A percentile compares a stretch with the other conserved stretches of the same genome.
Evolutionary conservation across 2,888 invertebrate genomes (phyloP).

Genomic region (Actias luna): DNA sequence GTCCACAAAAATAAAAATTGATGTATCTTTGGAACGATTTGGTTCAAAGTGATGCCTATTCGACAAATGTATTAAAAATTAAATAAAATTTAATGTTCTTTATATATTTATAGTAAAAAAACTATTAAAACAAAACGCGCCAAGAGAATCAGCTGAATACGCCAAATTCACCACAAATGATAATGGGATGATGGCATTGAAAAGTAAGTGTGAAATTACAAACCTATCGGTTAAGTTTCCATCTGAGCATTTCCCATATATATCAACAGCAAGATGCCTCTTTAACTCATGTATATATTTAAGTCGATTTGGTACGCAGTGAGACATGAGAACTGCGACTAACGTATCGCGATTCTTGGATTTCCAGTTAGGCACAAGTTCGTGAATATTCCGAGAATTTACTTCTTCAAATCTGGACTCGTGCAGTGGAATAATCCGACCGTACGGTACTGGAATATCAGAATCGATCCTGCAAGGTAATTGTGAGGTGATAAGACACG

Average conservation of each 20-base stretch:
- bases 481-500: not conserved
- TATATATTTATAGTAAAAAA: too few species aligned
- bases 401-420: conserved; percentile 23
- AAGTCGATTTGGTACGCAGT: conserved; percentile 78
- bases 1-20: too few species aligned
- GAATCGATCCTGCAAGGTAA: conserved; percentile 77
- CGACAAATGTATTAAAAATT: too few species aligned
- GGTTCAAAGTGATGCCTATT: too few species aligned
- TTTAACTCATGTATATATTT: conserved; percentile 78
- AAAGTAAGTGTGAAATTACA: not conserved
- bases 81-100: too few species aligned
- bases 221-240: conserved; percentile 24
- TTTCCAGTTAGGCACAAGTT: conserved; percentile 55
- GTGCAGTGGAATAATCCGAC: conserved; percentile 70
- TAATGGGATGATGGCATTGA: too few species aligned
- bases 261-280: conserved; percentile 80
- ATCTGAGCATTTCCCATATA: conserved; percentile 78
- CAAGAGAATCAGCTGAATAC: too few species aligned
- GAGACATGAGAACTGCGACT: conserved; percentile 80
- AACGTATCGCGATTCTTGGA: conserved; percentile 65
- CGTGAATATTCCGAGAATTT: conserved; percentile 24
- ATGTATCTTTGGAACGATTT: too few species aligned
- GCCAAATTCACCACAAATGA: too few species aligned
- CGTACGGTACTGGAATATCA: conserved; percentile 85
- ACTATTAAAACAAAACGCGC: too few species aligned